Evolutionary conservation across 23 tunicate species (phyloP).

Genomic region (Trididemnum clinides): DNA sequence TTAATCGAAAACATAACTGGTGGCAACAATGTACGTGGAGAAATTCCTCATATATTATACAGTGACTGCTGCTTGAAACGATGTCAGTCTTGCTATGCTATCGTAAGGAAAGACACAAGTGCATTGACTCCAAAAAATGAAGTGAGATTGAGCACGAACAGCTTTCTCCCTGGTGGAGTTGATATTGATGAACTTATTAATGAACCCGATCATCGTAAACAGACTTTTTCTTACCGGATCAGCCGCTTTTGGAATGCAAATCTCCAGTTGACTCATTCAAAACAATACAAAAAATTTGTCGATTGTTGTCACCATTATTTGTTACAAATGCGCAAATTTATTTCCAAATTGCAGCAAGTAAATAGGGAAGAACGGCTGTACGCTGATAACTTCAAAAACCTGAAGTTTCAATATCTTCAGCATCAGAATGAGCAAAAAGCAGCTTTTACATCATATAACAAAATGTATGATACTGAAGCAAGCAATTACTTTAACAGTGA

Average conservation of each 20-base stretch:
- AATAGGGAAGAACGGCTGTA: conserved; percentile 17
- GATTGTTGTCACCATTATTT: conserved; percentile 32
- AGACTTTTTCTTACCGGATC: neutral
- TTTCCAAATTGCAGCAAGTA: conserved; percentile 32
- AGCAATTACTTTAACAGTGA: neutral
- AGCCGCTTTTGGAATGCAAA: conserved; percentile 39
- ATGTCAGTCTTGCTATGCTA: conserved; percentile 6
- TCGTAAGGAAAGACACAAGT: conserved; percentile 14
- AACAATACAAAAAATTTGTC: conserved; percentile 29
- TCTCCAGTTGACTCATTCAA: neutral
- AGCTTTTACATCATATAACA: neutral
- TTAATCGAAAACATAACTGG: no score
- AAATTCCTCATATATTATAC: neutral
- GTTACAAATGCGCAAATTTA: conserved; percentile 54
- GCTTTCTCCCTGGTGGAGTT: conserved; percentile 49
- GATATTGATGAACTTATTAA: conserved; percentile 2
- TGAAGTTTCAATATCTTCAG: neutral
- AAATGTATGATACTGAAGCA: neutral
- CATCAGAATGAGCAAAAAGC: neutral
- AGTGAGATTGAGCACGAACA: conserved; percentile 7
- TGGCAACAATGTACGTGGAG: no score
- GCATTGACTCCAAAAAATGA: neutral
- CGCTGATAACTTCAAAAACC: neutral
- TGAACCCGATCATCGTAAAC: neutral
- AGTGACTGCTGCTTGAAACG: neutral